phyloP scores from a whole-genome alignment of 2,888 invertebrate genomes.

The Meghimatium bilineatum region DNA sequence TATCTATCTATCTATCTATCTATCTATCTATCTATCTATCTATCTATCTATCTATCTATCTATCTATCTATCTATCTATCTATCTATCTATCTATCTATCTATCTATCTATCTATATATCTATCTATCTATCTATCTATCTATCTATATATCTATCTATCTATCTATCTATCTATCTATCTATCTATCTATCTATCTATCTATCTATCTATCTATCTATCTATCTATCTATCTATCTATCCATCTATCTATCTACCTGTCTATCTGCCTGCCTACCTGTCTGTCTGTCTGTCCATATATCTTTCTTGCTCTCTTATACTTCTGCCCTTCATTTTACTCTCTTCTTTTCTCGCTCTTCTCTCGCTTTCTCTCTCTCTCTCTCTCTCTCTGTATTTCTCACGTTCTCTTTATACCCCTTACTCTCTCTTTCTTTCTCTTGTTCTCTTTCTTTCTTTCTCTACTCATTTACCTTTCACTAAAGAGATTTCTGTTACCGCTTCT shows the following conservation, averaged over 20 bases:
- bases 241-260: too few species aligned
- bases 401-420: neutral
- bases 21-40: neutral
- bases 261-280: neutral
- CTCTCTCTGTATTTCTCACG: neutral
- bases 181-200: neutral
- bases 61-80: neutral
- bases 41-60: neutral
- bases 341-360: too few species aligned
- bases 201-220: neutral
- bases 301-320: neutral
- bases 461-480: too few species aligned
- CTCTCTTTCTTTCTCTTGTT: neutral
- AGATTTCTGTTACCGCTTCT: too few species aligned
- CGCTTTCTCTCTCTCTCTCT: neutral
- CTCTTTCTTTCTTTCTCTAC: too few species aligned
- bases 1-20: neutral
- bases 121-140: neutral
- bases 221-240: too few species aligned
- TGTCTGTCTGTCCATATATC: neutral
- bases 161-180: neutral
- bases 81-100: too few species aligned
- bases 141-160: neutral
- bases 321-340: neutral
- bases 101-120: too few species aligned